Percentiles rank a stretch among this genome's conserved stretches.
Conservation (phyloP, 2,888 invertebrate genomes). For the Aproaerema taeniolella region DNA sequence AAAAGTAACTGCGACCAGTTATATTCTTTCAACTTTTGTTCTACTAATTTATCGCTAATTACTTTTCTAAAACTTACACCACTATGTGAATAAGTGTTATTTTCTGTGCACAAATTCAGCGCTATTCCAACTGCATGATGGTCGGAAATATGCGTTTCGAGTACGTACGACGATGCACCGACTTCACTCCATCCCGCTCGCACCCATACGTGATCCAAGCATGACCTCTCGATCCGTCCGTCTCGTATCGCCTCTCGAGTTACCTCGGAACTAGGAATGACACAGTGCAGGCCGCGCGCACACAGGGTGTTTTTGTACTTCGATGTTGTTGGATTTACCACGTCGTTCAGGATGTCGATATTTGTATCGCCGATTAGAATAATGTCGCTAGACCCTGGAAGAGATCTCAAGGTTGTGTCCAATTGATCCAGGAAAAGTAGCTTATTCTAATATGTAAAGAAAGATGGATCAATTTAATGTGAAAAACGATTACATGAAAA, state of each 20-base stretch:
- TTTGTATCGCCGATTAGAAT: conserved; percentile 2
- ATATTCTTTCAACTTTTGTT: not conserved
- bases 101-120: not conserved
- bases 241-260: conserved; percentile 3
- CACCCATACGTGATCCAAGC: too few species aligned
- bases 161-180: not conserved
- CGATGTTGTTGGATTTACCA: not conserved
- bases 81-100: not conserved
- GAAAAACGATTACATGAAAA: too few species aligned
- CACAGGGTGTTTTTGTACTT: conserved; percentile 3
- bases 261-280: not conserved
- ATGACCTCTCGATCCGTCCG: not conserved
- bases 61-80: not conserved
- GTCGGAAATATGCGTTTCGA: not conserved
- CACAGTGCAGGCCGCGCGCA: not conserved
- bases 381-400: not conserved
- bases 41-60: not conserved
- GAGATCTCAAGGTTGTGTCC: not conserved
- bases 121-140: not conserved
- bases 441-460: too few species aligned
- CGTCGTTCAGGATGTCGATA: not conserved
- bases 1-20: not conserved
- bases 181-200: not conserved
- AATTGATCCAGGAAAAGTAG: not conserved
- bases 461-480: too few species aligned